Evolutionary conservation across 2,888 invertebrate species (phyloP).

Genomic region (Lasioglossum villosulum): DNA sequence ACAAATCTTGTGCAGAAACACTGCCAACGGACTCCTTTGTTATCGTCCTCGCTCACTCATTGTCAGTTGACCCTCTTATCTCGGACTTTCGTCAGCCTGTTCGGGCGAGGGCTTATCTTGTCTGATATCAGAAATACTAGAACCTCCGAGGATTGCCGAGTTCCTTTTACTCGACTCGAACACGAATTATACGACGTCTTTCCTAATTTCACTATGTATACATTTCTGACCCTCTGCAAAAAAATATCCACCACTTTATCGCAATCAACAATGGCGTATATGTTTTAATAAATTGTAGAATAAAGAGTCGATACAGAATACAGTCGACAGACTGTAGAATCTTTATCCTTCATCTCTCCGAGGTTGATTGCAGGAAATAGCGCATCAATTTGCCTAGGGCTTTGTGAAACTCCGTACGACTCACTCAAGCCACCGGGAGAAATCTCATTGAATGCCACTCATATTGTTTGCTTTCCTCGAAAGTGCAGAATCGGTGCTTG

Average conservation of each 20-base stretch:
- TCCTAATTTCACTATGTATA: not conserved
- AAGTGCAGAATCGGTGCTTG: not conserved
- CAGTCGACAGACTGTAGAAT: not conserved
- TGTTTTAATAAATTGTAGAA: too few species aligned
- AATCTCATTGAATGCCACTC: not conserved
- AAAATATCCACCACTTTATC: not conserved
- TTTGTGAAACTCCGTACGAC: too few species aligned
- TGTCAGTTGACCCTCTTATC: not conserved
- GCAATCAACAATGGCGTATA: not conserved
- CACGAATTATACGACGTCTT: not conserved
- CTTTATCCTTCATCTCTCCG: too few species aligned
- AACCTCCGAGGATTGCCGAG: not conserved
- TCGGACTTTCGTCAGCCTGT: not conserved
- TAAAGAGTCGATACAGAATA: too few species aligned
- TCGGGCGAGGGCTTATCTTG: not conserved
- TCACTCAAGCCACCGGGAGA: not conserved
- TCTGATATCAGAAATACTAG: not conserved
- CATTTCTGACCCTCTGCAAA: not conserved
- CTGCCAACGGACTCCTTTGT: not conserved
- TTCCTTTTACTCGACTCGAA: not conserved
- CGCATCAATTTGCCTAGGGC: too few species aligned
- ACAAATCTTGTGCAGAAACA: not conserved
- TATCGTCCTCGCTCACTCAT: not conserved
- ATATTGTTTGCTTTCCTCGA: not conserved
- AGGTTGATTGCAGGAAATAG: not conserved